Conservation (phyloP, 2,888 invertebrate species). For the Tigriopus californicus region DNA sequence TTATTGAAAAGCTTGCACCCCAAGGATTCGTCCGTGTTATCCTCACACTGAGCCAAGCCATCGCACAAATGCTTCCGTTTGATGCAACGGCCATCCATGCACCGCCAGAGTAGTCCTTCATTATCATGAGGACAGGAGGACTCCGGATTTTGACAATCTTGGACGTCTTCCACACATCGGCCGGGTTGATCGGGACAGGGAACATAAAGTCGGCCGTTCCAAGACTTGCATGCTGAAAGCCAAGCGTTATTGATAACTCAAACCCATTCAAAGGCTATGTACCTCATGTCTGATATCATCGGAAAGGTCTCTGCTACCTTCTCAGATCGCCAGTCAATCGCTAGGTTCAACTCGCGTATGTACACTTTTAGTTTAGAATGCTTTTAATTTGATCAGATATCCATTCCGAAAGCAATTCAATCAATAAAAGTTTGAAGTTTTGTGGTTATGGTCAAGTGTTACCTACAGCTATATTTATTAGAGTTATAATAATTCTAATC, state of each 20-base stretch:
- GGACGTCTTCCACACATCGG: neutral
- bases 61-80: conserved; percentile 1
- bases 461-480: too few species aligned
- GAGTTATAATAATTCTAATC: too few species aligned
- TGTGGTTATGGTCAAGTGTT: too few species aligned
- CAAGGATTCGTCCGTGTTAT: neutral
- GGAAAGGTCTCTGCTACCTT: too few species aligned
- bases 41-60: neutral
- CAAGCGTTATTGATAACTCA: neutral
- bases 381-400: too few species aligned
- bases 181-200: neutral
- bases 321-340: too few species aligned
- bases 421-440: too few species aligned
- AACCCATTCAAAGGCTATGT: neutral
- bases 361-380: too few species aligned
- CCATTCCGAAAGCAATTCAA: too few species aligned
- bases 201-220: neutral
- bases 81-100: conserved; percentile 2
- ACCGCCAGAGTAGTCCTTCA: neutral
- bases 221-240: neutral
- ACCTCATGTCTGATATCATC: too few species aligned
- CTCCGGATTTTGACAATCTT: neutral
- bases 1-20: conserved; percentile 1
- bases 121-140: neutral
- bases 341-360: too few species aligned